Conservation (phyloP, 2,797 vertebrate species). For the Arnoldichthys spilopterus region DNA sequence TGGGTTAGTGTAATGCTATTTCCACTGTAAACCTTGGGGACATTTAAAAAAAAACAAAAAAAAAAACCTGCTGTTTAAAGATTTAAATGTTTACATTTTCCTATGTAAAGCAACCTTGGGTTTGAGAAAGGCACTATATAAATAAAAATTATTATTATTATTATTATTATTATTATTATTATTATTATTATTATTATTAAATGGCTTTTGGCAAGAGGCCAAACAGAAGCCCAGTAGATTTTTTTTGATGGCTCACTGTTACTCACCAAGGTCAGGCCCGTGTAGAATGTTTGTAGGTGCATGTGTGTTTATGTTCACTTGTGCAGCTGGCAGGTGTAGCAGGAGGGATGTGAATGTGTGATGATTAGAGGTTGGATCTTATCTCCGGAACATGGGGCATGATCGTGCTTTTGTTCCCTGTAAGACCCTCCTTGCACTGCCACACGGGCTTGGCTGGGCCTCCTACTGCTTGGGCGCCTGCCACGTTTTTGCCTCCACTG, state of each 20-base stretch:
- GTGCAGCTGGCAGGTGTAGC: constrained; percentile 61
- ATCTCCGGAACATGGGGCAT: constrained; percentile 54
- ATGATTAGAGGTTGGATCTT: constrained; percentile 71
- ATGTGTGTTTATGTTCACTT: constrained; percentile 56
- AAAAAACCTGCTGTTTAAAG: too few relatives aligned
- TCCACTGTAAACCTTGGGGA: too few relatives aligned
- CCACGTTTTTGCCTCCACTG: constrained; percentile 35
- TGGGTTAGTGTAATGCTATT: too few relatives aligned
- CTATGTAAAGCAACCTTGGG: too few relatives aligned
- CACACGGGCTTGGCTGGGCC: neutral
- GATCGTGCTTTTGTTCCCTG: constrained; percentile 38
- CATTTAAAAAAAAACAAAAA: too few relatives aligned
- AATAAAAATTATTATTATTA: too few relatives aligned
- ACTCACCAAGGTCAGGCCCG: neutral
- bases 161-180: too few relatives aligned
- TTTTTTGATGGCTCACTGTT: neutral
- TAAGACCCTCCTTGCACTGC: constrained; percentile 6
- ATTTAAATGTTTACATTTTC: too few relatives aligned
- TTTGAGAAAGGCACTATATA: too few relatives aligned
- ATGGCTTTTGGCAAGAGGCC: neutral
- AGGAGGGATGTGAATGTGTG: constrained; percentile 70
- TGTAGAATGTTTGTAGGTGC: constrained; percentile 33
- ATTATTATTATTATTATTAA: too few relatives aligned
- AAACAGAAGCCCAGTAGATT: neutral
- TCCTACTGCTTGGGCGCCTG: constrained; percentile 33